Conservation (phyloP, 2,797 vertebrate genomes). For the Urocyon cinereoargenteus region DNA sequence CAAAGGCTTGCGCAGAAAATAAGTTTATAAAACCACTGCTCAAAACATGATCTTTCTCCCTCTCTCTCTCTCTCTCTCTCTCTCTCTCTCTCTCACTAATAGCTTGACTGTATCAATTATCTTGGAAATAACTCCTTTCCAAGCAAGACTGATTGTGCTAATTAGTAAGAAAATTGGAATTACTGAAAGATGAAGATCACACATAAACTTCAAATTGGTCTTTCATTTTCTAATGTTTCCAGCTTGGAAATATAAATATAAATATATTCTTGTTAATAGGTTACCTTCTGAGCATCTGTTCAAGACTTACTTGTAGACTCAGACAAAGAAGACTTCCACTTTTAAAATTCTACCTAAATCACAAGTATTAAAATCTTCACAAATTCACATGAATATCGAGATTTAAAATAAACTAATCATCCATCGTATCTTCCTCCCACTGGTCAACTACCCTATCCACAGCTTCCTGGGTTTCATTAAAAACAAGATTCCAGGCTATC, state of each 20-base stretch:
- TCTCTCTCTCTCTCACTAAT: not conserved
- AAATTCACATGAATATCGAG: not conserved
- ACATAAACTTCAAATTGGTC: not conserved
- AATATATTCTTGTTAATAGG: not conserved
- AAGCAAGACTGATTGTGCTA: conserved; percentile 23
- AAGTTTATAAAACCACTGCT: conserved; percentile 27
- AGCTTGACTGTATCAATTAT: conserved; percentile 7
- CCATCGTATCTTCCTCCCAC: not conserved
- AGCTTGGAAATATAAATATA: not conserved
- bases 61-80: not conserved
- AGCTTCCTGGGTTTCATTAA: not conserved
- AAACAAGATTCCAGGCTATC: conserved; percentile 19
- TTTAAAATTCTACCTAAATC: conserved; percentile 48
- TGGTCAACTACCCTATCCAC: not conserved
- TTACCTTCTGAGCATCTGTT: conserved; percentile 10
- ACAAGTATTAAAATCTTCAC: not conserved
- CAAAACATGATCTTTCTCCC: not conserved
- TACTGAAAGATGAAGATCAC: conserved; percentile 22
- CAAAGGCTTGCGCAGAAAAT: not conserved
- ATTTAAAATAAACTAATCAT: conserved; percentile 40
- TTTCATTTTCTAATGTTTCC: conserved; percentile 8
- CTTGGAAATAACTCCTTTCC: conserved; percentile 22
- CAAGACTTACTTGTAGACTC: conserved; percentile 35
- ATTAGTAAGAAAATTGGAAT: conserved; percentile 58
- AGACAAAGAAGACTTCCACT: not conserved